Conservation (phyloP, 2,797 vertebrate species). For the Urosaurus nigricauda region DNA sequence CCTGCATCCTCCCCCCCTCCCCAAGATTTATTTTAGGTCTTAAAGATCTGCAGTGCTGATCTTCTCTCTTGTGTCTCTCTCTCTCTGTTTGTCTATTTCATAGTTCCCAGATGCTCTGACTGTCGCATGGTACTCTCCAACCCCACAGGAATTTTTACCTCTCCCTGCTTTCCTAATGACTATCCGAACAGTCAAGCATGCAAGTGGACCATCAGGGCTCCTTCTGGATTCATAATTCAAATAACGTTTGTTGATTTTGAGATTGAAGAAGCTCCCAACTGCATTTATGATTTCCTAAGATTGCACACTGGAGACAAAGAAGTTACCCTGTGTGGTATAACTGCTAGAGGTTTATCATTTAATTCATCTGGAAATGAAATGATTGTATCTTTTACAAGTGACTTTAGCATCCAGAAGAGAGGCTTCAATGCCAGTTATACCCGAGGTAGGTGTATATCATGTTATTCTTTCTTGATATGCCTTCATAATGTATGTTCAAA, state of each 20-base stretch:
- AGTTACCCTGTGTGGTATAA: constrained; percentile 90
- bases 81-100: constrained; percentile 63
- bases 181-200: constrained; percentile 90
- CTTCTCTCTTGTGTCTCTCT: background rate
- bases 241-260: constrained; percentile 95
- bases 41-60: constrained; percentile 1
- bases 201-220: constrained; percentile 90
- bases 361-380: constrained; percentile 94
- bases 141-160: constrained; percentile 87
- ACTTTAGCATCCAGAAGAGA: constrained; percentile 97
- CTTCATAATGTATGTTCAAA: constrained; percentile 12
- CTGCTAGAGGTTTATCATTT: constrained; percentile 91
- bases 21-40: background rate
- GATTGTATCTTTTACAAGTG: constrained; percentile 90
- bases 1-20: background rate
- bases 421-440: constrained; percentile 93
- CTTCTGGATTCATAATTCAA: constrained; percentile 91
- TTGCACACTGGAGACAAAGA: constrained; percentile 86
- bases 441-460: constrained; percentile 88
- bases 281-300: constrained; percentile 91
- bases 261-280: constrained; percentile 92
- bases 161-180: constrained; percentile 91
- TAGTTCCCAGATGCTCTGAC: constrained; percentile 86
- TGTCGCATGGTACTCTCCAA: constrained; percentile 85
- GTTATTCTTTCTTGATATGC: background rate